Conservation (phyloP, 1,140 invertebrate genomes). For the Galleria mellonella region DNA sequence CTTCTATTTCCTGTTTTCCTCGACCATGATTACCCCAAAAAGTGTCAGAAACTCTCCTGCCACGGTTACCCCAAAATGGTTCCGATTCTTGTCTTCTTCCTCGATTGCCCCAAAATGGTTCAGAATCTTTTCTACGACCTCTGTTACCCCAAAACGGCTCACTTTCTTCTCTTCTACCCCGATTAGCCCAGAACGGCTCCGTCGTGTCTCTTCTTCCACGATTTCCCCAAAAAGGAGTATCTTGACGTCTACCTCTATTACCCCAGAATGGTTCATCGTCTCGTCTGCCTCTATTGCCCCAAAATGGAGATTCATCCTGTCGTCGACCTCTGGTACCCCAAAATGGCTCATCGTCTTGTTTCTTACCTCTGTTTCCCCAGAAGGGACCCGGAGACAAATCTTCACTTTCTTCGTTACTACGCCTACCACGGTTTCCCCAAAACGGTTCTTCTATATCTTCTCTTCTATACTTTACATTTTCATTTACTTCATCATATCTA, state of each 20-base stretch:
- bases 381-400: constrained; percentile 1
- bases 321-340: constrained; percentile 20
- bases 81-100: constrained; percentile 30
- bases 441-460: constrained; percentile 33
- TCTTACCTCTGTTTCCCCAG: constrained; percentile 17
- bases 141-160: constrained; percentile 41
- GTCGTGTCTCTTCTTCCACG: constrained; percentile 34
- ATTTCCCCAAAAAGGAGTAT: constrained; percentile 44
- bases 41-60: constrained; percentile 32
- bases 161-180: constrained; percentile 32
- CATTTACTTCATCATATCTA: constrained; percentile 6
- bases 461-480: constrained; percentile 23
- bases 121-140: constrained; percentile 32
- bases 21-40: constrained; percentile 32
- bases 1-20: constrained; percentile 34
- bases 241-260: constrained; percentile 26
- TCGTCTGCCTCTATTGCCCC: constrained; percentile 23
- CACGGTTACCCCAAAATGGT: constrained; percentile 48
- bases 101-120: constrained; percentile 48
- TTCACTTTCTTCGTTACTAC: constrained; percentile 17
- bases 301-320: constrained; percentile 13
- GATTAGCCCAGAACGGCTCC: constrained; percentile 50
- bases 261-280: constrained; percentile 32
- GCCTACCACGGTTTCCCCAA: constrained; percentile 31
- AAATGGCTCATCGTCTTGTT: constrained; percentile 20